These are phyloP conservation scores for Antedon bifida DNA, from an alignment of 35 echinoderm and acorn worm genomes.

Conservation along the genomic window DNA sequence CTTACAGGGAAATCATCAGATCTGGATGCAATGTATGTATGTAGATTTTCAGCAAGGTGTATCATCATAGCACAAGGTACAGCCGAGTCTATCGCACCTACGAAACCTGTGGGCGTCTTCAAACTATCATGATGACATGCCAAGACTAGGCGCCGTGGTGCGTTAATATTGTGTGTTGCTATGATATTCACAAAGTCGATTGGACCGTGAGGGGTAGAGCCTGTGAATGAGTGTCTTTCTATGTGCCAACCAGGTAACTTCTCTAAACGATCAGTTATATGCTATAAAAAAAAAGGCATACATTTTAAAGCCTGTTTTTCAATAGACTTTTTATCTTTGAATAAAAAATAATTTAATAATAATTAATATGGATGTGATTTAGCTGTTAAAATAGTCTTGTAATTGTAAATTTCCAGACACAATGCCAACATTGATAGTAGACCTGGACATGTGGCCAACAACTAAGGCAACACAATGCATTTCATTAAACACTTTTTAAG, in stretches of 20 bases:
- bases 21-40: background rate
- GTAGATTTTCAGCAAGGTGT: slow-evolving; percentile 37
- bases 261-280: slow-evolving; percentile 38
- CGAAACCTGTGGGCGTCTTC: slow-evolving; percentile 42
- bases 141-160: slow-evolving; percentile 54
- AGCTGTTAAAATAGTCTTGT: no score
- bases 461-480: no score
- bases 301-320: background rate
- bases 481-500: no score
- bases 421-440: no score
- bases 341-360: slow-evolving; percentile 10
- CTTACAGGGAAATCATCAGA: background rate
- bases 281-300: slow-evolving; percentile 20
- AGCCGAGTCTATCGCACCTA: slow-evolving; percentile 88
- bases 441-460: no score
- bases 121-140: slow-evolving; percentile 94
- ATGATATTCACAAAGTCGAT: slow-evolving; percentile 66
- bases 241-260: slow-evolving; percentile 52
- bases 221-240: slow-evolving; percentile 37
- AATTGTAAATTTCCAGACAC: no score
- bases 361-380: no score
- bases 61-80: slow-evolving; percentile 85
- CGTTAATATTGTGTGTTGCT: slow-evolving; percentile 38
- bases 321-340: background rate
- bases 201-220: slow-evolving; percentile 19